phyloP scores from a whole-genome alignment of 2,888 invertebrate genomes.

The Galerucella calmariensis region DNA sequence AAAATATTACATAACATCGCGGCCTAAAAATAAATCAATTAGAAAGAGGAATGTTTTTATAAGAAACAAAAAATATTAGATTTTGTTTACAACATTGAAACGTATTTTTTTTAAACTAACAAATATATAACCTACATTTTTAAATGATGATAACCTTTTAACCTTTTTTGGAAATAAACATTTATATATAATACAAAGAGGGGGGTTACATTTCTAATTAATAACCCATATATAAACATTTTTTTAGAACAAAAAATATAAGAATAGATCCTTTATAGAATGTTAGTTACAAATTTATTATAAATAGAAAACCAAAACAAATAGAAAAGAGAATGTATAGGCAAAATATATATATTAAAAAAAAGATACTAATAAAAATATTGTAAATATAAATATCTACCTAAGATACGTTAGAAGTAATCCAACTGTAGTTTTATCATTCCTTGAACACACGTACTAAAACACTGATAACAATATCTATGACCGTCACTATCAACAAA shows the following conservation, averaged over 20 bases:
- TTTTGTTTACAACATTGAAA: slow-evolving; percentile 21
- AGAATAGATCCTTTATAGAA: neutral
- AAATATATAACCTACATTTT: slow-evolving; percentile 31
- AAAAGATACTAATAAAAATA: too few species aligned
- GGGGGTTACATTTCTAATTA: slow-evolving; percentile 15
- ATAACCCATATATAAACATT: slow-evolving; percentile 7
- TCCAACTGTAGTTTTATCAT: slow-evolving; percentile 27
- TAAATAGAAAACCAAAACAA: too few species aligned
- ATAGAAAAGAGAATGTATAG: too few species aligned
- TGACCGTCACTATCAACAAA: slow-evolving; percentile 5
- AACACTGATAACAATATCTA: slow-evolving; percentile 31
- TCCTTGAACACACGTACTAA: slow-evolving; percentile 18
- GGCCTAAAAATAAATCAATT: neutral
- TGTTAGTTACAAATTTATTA: too few species aligned
- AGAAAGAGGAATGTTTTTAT: slow-evolving; percentile 2
- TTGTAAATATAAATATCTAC: neutral
- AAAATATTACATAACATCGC: neutral
- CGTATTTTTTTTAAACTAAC: slow-evolving; percentile 20
- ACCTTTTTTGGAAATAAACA: slow-evolving; percentile 18
- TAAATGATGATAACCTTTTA: slow-evolving; percentile 19
- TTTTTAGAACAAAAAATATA: neutral
- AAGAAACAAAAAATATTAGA: neutral
- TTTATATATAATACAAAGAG: neutral
- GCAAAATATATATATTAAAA: too few species aligned
- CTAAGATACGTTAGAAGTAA: slow-evolving; percentile 15